Evolutionary conservation across 1,140 invertebrate genomes (phyloP).

Genomic region (Megathymus violae): DNA sequence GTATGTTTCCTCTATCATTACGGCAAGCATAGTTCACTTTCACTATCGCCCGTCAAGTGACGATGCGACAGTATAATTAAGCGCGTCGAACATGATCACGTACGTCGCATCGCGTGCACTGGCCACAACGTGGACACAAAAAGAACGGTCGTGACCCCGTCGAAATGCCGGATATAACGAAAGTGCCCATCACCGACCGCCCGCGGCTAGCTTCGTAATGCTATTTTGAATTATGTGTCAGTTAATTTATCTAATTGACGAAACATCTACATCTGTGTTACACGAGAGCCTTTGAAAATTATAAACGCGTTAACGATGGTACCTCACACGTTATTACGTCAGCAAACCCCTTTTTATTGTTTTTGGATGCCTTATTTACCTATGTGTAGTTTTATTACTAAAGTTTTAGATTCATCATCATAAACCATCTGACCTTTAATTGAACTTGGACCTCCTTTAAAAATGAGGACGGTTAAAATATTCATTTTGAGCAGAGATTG

Average conservation of each 20-base stretch:
- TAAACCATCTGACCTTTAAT: too few relatives aligned
- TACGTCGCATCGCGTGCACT: constrained; percentile 70
- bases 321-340: constrained; percentile 1
- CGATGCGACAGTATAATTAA: constrained; percentile 82
- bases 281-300: constrained; percentile 7
- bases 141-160: constrained; percentile 74
- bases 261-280: constrained; percentile 26
- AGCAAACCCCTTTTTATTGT: constrained; percentile 10
- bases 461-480: too few relatives aligned
- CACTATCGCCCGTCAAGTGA: constrained; percentile 75
- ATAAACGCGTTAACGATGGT: constrained; percentile 18
- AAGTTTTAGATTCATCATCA: too few relatives aligned
- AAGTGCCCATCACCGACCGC: constrained; percentile 71
- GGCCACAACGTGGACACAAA: constrained; percentile 64
- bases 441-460: too few relatives aligned
- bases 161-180: constrained; percentile 78
- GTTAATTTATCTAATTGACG: constrained; percentile 59
- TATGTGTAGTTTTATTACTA: not conserved
- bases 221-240: constrained; percentile 59
- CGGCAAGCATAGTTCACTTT: constrained; percentile 68
- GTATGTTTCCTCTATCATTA: constrained; percentile 66
- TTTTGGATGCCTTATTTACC: not conserved
- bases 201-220: constrained; percentile 48
- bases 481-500: too few relatives aligned
- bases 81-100: constrained; percentile 74